Percentiles rank a stretch among this genome's conserved stretches.
Conservation (phyloP, 2,797 vertebrate genomes). For the Melanotaenia boesemani region DNA sequence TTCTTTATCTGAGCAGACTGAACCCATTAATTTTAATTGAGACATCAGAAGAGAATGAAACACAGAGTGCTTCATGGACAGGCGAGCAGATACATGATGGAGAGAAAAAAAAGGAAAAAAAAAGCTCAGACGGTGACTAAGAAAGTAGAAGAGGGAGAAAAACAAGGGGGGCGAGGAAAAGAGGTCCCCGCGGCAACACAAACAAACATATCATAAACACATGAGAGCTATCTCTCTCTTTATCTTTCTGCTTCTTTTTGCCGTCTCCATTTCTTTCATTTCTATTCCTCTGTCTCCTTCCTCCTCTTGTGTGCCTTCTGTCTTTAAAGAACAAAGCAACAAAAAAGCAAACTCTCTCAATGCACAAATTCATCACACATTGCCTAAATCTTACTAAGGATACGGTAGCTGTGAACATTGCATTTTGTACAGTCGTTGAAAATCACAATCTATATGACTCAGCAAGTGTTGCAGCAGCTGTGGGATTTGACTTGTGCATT, state of each 20-base stretch:
- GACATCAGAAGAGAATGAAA: constrained; percentile 71
- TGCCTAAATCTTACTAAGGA: constrained; percentile 31
- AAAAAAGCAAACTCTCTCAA: constrained; percentile 51
- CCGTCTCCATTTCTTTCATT: constrained; percentile 36
- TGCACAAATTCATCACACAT: constrained; percentile 44
- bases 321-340: constrained; percentile 71
- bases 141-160: constrained; percentile 20
- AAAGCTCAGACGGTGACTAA: constrained; percentile 40
- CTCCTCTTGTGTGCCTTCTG: constrained; percentile 49
- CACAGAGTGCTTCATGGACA: constrained; percentile 67
- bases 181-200: constrained; percentile 70
- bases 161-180: constrained; percentile 46
- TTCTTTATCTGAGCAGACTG: constrained; percentile 73
- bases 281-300: constrained; percentile 50
- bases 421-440: constrained; percentile 52
- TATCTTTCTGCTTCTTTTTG: constrained; percentile 49
- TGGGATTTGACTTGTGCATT: constrained; percentile 26
- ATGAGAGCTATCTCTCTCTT: constrained; percentile 67
- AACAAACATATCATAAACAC: constrained; percentile 79
- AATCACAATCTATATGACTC: constrained; percentile 68
- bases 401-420: constrained; percentile 39
- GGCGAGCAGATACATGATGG: constrained; percentile 63
- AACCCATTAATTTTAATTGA: constrained; percentile 80
- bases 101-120: constrained; percentile 15
- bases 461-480: constrained; percentile 38